Conservation (phyloP, 1,140 invertebrate genomes). For the Drosophila sucinea region DNA sequence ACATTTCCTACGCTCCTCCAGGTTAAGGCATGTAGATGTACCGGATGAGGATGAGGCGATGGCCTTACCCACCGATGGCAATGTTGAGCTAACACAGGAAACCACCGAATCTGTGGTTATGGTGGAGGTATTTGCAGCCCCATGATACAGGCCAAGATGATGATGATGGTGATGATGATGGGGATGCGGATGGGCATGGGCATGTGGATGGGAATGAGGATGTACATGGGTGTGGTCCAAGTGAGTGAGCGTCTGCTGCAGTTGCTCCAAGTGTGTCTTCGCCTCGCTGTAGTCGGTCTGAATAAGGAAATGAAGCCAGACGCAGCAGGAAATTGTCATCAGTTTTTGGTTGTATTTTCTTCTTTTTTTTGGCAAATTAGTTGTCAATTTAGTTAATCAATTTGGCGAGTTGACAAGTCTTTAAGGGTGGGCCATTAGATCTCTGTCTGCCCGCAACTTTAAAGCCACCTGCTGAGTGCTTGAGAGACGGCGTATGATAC, state of each 20-base stretch:
- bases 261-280: conserved; percentile 72
- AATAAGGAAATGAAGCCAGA: conserved; percentile 75
- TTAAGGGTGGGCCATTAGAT: conserved; percentile 33
- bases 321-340: conserved; percentile 77
- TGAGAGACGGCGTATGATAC: conserved; percentile 15
- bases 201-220: conserved; percentile 32
- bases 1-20: conserved; percentile 70
- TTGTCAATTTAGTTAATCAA: conserved; percentile 51
- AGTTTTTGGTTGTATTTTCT: conserved; percentile 48
- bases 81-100: conserved; percentile 75
- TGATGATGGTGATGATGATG: conserved; percentile 38
- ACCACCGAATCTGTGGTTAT: conserved; percentile 77
- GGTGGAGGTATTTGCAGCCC: conserved; percentile 62
- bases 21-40: conserved; percentile 50
- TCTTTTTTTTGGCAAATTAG: conserved; percentile 59
- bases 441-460: conserved; percentile 34
- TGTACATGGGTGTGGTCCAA: conserved; percentile 54
- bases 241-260: conserved; percentile 68
- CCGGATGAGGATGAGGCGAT: conserved; percentile 50
- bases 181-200: conserved; percentile 34
- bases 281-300: conserved; percentile 71
- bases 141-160: conserved; percentile 67
- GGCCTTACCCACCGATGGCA: conserved; percentile 65
- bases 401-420: conserved; percentile 20
- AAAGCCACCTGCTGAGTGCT: conserved; percentile 69